phyloP scores from a whole-genome alignment of 2,888 invertebrate genomes.

The Stratiomys singularior region DNA sequence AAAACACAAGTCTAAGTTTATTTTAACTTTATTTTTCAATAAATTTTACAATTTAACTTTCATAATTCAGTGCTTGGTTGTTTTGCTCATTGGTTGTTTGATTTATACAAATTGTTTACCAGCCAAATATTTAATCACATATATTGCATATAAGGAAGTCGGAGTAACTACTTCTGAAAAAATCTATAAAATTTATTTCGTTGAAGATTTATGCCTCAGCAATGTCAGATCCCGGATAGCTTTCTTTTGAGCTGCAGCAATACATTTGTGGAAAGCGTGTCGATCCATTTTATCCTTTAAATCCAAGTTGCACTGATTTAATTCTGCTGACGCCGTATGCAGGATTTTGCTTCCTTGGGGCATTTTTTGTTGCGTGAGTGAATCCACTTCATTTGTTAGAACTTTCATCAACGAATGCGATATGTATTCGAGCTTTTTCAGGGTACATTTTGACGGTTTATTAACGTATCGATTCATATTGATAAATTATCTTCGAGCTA shows the following conservation, averaged over 20 bases:
- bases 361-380: background rate
- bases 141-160: too few relatives aligned
- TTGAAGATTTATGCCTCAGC: background rate
- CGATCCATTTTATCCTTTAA: slow-evolving; percentile 2
- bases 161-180: too few relatives aligned
- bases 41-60: too few relatives aligned
- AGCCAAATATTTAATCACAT: too few relatives aligned
- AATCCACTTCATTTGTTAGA: slow-evolving; percentile 9
- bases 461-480: background rate
- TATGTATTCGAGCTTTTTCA: slow-evolving; percentile 15
- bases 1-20: too few relatives aligned
- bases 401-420: slow-evolving; percentile 7
- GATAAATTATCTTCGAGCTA: too few relatives aligned
- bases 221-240: background rate
- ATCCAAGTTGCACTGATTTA: slow-evolving; percentile 22
- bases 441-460: slow-evolving; percentile 20
- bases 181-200: background rate
- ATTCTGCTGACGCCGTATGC: background rate
- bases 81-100: too few relatives aligned
- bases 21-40: too few relatives aligned
- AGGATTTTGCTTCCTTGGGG: slow-evolving; percentile 14
- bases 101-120: too few relatives aligned
- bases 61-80: too few relatives aligned
- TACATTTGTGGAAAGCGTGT: slow-evolving; percentile 13
- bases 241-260: background rate